Percentiles rank a stretch among this genome's conserved stretches.
Evolutionary conservation across 2,797 vertebrate species (phyloP).

Genomic region (Trematomus bernacchii): DNA sequence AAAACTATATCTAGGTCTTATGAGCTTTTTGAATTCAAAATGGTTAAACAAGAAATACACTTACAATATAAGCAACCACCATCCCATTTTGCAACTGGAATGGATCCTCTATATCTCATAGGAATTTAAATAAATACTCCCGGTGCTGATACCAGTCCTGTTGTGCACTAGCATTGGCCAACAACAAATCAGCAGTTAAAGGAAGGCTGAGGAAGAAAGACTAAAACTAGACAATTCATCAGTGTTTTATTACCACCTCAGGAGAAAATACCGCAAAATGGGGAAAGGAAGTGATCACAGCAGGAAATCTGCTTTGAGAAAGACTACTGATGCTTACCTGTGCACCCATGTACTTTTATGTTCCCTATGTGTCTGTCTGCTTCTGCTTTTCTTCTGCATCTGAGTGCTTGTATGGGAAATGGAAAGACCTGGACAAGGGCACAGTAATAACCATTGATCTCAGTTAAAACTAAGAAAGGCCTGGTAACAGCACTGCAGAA

Average conservation of each 20-base stretch:
- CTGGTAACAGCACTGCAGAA: slow-evolving; percentile 71
- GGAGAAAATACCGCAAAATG: slow-evolving; percentile 41
- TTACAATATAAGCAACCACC: too few species aligned
- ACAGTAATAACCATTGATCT: slow-evolving; percentile 84
- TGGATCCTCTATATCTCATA: not conserved
- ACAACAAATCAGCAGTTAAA: slow-evolving; percentile 2
- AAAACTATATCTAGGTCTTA: too few species aligned
- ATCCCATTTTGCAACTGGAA: not conserved
- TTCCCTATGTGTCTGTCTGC: not conserved
- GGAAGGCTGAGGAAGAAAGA: not conserved
- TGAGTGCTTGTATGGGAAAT: slow-evolving; percentile 28
- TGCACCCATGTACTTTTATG: slow-evolving; percentile 27
- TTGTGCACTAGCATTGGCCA: not conserved
- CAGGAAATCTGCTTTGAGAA: slow-evolving; percentile 45
- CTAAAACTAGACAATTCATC: slow-evolving; percentile 39
- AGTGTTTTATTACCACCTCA: slow-evolving; percentile 46
- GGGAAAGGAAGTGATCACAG: slow-evolving; percentile 56
- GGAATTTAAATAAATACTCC: not conserved
- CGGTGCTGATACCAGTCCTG: too few species aligned
- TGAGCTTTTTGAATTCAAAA: not conserved
- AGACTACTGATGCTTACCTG: slow-evolving; percentile 49
- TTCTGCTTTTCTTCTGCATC: slow-evolving; percentile 21
- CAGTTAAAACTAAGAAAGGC: slow-evolving; percentile 78
- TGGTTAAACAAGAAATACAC: too few species aligned
- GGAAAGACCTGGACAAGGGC: slow-evolving; percentile 73